phyloP scores from a whole-genome alignment of 1,140 invertebrate genomes.

The Danaus plexippus region DNA sequence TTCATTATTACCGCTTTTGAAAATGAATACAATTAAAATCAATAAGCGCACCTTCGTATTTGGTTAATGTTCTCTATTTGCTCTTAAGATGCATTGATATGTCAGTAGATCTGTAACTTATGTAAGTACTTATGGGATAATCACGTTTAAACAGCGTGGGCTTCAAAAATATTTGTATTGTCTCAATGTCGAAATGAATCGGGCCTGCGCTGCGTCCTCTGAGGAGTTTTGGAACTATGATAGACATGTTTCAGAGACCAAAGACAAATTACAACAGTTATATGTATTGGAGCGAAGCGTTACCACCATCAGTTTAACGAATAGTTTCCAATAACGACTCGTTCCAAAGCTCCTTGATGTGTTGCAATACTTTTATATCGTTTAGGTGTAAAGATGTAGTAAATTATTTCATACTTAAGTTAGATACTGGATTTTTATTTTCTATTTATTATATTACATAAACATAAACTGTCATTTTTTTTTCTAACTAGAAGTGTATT shows the following conservation, averaged over 20 bases:
- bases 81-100: constrained; percentile 65
- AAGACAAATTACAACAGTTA: constrained; percentile 67
- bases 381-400: constrained; percentile 69
- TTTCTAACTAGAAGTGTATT: constrained; percentile 65
- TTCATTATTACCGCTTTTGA: too few relatives aligned
- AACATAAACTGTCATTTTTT: constrained; percentile 59
- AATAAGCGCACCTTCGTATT: constrained; percentile 29
- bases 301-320: constrained; percentile 45
- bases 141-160: constrained; percentile 32
- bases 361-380: constrained; percentile 69
- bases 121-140: constrained; percentile 69
- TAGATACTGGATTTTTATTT: constrained; percentile 65
- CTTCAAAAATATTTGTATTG: constrained; percentile 7
- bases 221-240: constrained; percentile 67
- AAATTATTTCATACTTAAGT: constrained; percentile 69
- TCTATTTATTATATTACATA: constrained; percentile 66
- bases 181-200: constrained; percentile 7
- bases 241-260: constrained; percentile 55
- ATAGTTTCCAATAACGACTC: too few relatives aligned
- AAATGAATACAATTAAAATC: neutral
- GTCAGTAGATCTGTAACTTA: constrained; percentile 69
- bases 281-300: constrained; percentile 53
- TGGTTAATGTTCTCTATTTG: constrained; percentile 62
- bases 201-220: constrained; percentile 32
- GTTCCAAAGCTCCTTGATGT: constrained; percentile 68